Evolutionary conservation across 2,888 invertebrate species (phyloP).

Genomic region (Keiferia lycopersicella): DNA sequence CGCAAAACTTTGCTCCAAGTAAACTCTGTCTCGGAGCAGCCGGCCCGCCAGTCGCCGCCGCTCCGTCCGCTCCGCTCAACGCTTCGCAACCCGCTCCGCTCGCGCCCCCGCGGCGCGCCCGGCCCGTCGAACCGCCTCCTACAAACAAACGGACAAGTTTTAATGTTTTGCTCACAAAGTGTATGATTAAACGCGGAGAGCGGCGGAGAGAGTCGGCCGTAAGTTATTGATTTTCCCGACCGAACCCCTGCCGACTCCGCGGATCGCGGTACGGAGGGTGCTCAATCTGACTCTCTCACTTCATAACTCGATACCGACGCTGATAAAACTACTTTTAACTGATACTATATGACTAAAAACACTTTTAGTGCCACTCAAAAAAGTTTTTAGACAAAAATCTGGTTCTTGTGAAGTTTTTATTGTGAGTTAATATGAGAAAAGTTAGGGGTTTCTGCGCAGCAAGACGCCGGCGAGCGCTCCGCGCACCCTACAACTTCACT

Average conservation of each 20-base stretch:
- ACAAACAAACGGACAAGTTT: constrained; percentile 81
- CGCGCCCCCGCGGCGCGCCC: constrained; percentile 51
- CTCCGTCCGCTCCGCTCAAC: constrained; percentile 47
- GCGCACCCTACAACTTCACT: constrained; percentile 81
- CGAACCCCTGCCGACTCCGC: constrained; percentile 76
- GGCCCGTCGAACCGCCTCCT: constrained; percentile 62
- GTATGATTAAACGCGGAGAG: constrained; percentile 82
- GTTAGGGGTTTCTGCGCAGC: constrained; percentile 71
- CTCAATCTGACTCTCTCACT: constrained; percentile 56
- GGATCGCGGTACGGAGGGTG: constrained; percentile 65
- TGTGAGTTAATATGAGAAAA: constrained; percentile 67
- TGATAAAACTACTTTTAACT: constrained; percentile 56
- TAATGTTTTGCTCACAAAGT: constrained; percentile 82
- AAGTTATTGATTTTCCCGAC: constrained; percentile 82
- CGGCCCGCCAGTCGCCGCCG: constrained; percentile 47
- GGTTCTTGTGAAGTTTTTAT: constrained; percentile 61
- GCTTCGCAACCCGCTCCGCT: constrained; percentile 34
- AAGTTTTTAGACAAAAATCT: constrained; percentile 51
- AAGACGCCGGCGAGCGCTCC: constrained; percentile 58
- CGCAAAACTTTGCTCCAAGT: constrained; percentile 77
- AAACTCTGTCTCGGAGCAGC: constrained; percentile 60
- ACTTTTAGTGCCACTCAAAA: constrained; percentile 49
- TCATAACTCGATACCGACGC: constrained; percentile 51
- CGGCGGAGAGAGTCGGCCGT: constrained; percentile 80
- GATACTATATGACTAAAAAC: constrained; percentile 39